phyloP scores from a whole-genome alignment of 64 coral and sea anemone species.

The Montipora capricornis region DNA sequence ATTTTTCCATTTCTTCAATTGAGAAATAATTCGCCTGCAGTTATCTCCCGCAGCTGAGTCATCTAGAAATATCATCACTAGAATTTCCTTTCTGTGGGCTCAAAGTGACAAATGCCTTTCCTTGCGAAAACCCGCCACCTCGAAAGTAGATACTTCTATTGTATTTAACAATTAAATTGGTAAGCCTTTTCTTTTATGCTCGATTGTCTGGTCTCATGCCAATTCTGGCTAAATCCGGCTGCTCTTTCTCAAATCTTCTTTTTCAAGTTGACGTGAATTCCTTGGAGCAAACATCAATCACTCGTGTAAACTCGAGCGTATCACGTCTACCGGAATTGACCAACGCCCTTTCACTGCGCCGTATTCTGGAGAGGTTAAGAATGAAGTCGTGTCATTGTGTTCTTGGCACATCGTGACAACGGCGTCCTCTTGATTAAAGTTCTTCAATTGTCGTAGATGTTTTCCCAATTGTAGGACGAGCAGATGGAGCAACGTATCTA shows the following conservation, averaged over 20 bases:
- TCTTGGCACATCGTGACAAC: no score
- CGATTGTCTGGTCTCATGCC: neutral
- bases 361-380: no score
- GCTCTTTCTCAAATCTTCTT: neutral
- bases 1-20: slow-evolving; percentile 33
- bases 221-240: neutral
- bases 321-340: neutral
- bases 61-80: neutral
- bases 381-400: no score
- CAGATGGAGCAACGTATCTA: neutral
- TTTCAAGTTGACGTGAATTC: neutral
- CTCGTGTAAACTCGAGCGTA: neutral
- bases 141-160: slow-evolving; percentile 27
- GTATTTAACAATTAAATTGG: neutral
- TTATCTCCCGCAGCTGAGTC: neutral
- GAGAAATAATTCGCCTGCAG: neutral
- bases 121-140: neutral
- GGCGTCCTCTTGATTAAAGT: neutral
- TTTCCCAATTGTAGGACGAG: neutral
- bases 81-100: slow-evolving; percentile 5
- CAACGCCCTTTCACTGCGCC: neutral
- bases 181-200: neutral
- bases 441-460: neutral
- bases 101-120: neutral
- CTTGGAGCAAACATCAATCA: neutral